phyloP scores from a whole-genome alignment of 2,113 vertebrate species.

The Dromiciops gliroides region DNA sequence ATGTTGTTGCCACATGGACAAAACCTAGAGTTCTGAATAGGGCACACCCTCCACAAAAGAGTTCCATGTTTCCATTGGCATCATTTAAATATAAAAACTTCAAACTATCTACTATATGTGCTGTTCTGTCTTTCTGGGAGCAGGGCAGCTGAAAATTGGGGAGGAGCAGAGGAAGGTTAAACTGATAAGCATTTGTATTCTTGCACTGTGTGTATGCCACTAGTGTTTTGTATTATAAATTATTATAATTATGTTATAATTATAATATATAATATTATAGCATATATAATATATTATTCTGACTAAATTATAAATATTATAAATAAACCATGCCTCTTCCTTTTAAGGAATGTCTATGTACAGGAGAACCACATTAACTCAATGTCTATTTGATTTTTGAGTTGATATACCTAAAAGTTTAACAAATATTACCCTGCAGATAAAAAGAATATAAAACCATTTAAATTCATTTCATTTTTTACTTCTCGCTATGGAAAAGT shows the following conservation, averaged over 20 bases:
- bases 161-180: not conserved
- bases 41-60: not conserved
- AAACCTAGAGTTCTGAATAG: not conserved
- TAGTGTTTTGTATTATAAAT: too few species aligned
- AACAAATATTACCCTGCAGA: conserved; percentile 1
- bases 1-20: not conserved
- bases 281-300: too few species aligned
- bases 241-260: too few species aligned
- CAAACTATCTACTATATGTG: not conserved
- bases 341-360: not conserved
- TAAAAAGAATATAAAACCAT: not conserved
- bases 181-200: not conserved
- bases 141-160: not conserved
- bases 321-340: not conserved
- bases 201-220: not conserved
- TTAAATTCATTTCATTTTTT: conserved; percentile 47
- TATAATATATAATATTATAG: too few species aligned
- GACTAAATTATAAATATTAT: too few species aligned
- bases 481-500: conserved; percentile 22
- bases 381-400: conserved; percentile 15
- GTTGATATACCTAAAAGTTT: conserved; percentile 24
- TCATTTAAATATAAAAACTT: not conserved
- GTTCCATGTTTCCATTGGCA: not conserved
- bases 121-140: not conserved
- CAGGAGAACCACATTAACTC: not conserved